Percentiles rank a stretch among this genome's conserved stretches.
These are phyloP conservation scores for Calidris pugnax DNA, from an alignment of 2,113 vertebrate genomes.

Conservation along the genomic window DNA sequence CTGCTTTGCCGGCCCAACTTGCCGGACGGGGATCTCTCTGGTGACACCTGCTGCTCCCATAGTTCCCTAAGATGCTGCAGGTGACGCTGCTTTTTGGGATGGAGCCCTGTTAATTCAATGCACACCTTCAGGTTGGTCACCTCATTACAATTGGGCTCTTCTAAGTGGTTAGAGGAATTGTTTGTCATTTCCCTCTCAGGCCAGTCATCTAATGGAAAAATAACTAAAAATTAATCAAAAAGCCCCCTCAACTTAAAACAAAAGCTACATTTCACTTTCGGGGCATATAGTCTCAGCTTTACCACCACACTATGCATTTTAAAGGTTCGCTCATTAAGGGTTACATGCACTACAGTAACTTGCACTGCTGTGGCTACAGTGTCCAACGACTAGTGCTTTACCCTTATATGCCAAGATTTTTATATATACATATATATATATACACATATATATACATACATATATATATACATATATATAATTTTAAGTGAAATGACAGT, in stretches of 20 bases:
- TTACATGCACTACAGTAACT: slow-evolving; percentile 73
- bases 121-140: slow-evolving; percentile 98
- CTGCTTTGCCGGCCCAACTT: slow-evolving; percentile 83
- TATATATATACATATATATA: slow-evolving; percentile 60
- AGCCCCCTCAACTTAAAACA: slow-evolving; percentile 78
- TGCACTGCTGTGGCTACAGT: slow-evolving; percentile 68
- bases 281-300: slow-evolving; percentile 69
- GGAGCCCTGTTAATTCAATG: slow-evolving; percentile 97
- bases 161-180: slow-evolving; percentile 84
- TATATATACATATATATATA: slow-evolving; percentile 60
- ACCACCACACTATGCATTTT: slow-evolving; percentile 68
- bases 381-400: slow-evolving; percentile 64
- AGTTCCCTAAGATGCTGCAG: slow-evolving; percentile 89
- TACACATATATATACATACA: background rate
- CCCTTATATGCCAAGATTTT: slow-evolving; percentile 45
- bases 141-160: slow-evolving; percentile 88
- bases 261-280: slow-evolving; percentile 79
- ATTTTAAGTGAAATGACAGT: slow-evolving; percentile 64
- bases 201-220: slow-evolving; percentile 85
- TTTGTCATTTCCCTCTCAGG: slow-evolving; percentile 84
- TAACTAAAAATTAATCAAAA: slow-evolving; percentile 87
- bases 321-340: slow-evolving; percentile 61
- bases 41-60: slow-evolving; percentile 84
- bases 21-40: slow-evolving; percentile 78
- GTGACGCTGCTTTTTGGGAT: slow-evolving; percentile 92